A percentile compares a stretch with the other conserved stretches of the same genome.
Conservation (phyloP, 1,140 invertebrate species). For the Ceratina calcarata region DNA sequence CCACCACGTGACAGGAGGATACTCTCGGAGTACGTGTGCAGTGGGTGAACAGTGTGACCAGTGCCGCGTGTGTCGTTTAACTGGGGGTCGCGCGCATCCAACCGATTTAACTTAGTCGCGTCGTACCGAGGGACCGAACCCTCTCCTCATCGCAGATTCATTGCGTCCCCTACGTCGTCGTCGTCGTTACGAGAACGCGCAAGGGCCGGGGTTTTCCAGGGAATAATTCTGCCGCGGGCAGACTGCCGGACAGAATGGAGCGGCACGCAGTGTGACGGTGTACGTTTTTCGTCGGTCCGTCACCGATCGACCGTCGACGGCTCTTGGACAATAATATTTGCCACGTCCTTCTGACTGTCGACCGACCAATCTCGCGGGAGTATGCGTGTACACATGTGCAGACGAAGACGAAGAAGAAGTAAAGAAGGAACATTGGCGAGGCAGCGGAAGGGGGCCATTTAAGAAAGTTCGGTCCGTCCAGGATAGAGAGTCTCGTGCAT, state of each 20-base stretch:
- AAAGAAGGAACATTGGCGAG: no score
- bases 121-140: not conserved
- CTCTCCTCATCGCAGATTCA: not conserved
- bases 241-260: no score
- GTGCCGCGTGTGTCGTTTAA: slow-evolving; percentile 32
- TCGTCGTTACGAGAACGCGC: not conserved
- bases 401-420: no score
- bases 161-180: no score
- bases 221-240: not conserved
- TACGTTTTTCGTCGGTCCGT: not conserved
- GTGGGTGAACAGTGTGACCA: slow-evolving; percentile 32
- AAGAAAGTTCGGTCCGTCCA: slow-evolving; percentile 48
- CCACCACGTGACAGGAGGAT: slow-evolving; percentile 1
- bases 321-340: not conserved
- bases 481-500: not conserved
- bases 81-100: not conserved
- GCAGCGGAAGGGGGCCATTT: not conserved
- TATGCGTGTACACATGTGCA: no score
- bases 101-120: not conserved
- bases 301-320: no score
- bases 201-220: no score
- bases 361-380: not conserved
- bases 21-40: slow-evolving; percentile 21
- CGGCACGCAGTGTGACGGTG: slow-evolving; percentile 1
- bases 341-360: no score